Evolutionary conservation across 2,888 invertebrate species (phyloP).

Genomic region (Caenorhabditis sinica): DNA sequence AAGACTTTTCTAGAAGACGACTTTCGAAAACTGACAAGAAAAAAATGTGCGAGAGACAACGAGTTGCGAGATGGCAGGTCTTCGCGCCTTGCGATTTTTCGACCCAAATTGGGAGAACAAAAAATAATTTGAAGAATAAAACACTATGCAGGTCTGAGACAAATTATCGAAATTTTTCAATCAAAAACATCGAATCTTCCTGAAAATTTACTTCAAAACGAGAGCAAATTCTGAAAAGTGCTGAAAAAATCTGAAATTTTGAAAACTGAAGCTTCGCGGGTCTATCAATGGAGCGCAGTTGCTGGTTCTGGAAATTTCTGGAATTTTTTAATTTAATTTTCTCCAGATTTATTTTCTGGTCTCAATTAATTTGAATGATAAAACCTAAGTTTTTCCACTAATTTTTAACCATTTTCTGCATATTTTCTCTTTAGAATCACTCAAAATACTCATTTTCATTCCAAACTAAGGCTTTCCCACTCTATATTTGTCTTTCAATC

Average conservation of each 20-base stretch:
- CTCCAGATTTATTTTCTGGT: too few species aligned
- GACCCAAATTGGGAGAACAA: too few species aligned
- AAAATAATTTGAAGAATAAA: too few species aligned
- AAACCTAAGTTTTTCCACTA: neutral
- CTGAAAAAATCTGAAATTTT: constrained; percentile 1
- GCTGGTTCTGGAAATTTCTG: constrained; percentile 16
- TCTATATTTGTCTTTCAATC: neutral
- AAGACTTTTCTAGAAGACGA: neutral
- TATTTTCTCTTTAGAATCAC: neutral
- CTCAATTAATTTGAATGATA: too few species aligned
- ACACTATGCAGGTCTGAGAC: too few species aligned
- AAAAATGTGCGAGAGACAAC: too few species aligned
- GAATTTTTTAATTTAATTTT: neutral
- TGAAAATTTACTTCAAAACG: neutral
- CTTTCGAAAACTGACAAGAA: neutral
- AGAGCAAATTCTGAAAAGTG: neutral
- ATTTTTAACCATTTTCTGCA: neutral
- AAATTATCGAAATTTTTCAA: neutral
- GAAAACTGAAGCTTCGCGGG: constrained; percentile 2
- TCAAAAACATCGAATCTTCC: neutral
- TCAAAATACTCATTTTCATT: constrained; percentile 9
- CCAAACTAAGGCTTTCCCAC: neutral
- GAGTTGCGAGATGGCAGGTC: too few species aligned
- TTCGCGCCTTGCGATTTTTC: too few species aligned
- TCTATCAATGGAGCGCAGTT: constrained; percentile 6